A percentile compares a stretch with the other conserved stretches of the same genome.
phyloP scores from a whole-genome alignment of 2,888 invertebrate species.

The Apodemia zela region DNA sequence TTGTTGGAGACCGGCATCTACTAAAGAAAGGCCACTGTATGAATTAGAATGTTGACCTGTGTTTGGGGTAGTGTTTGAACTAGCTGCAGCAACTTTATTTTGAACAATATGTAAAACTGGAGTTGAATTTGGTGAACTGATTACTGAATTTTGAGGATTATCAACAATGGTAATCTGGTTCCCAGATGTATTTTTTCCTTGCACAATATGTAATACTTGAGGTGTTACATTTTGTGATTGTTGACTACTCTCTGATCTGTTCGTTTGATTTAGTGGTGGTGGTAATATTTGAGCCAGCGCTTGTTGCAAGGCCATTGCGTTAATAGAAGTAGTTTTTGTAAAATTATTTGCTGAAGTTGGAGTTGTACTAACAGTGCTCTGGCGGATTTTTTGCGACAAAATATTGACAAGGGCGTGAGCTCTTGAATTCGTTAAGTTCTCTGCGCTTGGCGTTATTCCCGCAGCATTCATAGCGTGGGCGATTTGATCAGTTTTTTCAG shows the following conservation, averaged over 20 bases:
- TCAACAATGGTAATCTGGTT: conserved; percentile 67
- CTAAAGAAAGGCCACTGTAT: conserved; percentile 64
- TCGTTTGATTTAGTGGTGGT: conserved; percentile 61
- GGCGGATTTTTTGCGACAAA: conserved; percentile 72
- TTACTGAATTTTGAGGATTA: conserved; percentile 61
- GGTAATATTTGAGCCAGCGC: conserved; percentile 72
- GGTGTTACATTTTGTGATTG: conserved; percentile 44
- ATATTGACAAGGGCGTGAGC: conserved; percentile 73
- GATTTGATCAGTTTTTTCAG: conserved; percentile 64
- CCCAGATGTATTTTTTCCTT: conserved; percentile 63
- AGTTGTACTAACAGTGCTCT: conserved; percentile 41
- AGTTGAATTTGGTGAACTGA: conserved; percentile 57
- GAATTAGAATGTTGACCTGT: conserved; percentile 49
- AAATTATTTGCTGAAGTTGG: conserved; percentile 48
- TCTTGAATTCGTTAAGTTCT: conserved; percentile 40
- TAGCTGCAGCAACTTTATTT: conserved; percentile 50
- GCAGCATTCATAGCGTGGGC: conserved; percentile 73
- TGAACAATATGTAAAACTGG: conserved; percentile 73
- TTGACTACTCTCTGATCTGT: conserved; percentile 45
- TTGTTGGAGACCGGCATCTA: conserved; percentile 67
- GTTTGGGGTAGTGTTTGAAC: conserved; percentile 46
- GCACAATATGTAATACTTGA: conserved; percentile 72
- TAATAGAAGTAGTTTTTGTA: conserved; percentile 60
- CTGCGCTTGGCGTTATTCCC: conserved; percentile 56
- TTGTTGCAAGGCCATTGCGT: conserved; percentile 68